phyloP scores from a whole-genome alignment of 2,797 vertebrate genomes.

The Cryptoblepharus egeriae region DNA sequence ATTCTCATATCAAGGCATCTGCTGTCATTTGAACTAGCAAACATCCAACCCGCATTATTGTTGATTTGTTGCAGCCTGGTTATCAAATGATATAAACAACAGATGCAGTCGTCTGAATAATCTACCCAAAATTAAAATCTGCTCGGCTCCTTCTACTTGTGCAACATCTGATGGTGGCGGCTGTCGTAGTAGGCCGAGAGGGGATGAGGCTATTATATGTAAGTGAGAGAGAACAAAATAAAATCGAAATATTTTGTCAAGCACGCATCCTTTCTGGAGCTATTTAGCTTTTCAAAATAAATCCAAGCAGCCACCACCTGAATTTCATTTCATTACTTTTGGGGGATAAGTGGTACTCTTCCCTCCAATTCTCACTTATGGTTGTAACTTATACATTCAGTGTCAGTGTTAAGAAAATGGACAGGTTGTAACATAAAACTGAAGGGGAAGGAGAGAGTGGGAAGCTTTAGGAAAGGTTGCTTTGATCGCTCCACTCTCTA shows the following conservation, averaged over 20 bases:
- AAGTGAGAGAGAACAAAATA: background rate
- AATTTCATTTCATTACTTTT: constrained; percentile 5
- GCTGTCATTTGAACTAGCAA: constrained; percentile 24
- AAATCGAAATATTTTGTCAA: constrained; percentile 3
- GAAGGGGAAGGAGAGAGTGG: too few species aligned
- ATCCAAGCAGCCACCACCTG: background rate
- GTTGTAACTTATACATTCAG: background rate
- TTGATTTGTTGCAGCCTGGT: constrained; percentile 37
- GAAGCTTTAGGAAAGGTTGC: background rate
- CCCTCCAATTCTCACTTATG: background rate
- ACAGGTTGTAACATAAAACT: background rate
- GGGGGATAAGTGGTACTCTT: background rate
- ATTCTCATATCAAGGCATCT: constrained; percentile 20
- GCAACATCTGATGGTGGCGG: background rate
- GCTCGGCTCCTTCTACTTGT: constrained; percentile 16
- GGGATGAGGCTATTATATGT: background rate
- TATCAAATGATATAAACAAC: constrained; percentile 47
- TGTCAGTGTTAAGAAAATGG: background rate
- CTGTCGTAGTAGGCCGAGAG: background rate
- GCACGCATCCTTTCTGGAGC: fast-evolving
- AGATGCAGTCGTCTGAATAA: constrained; percentile 52
- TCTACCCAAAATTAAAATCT: constrained; percentile 46
- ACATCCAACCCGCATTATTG: constrained; percentile 29
- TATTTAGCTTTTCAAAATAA: background rate
- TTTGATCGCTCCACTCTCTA: background rate